Conservation (phyloP, 2,113 vertebrate species). For the Nanorana parkeri region DNA sequence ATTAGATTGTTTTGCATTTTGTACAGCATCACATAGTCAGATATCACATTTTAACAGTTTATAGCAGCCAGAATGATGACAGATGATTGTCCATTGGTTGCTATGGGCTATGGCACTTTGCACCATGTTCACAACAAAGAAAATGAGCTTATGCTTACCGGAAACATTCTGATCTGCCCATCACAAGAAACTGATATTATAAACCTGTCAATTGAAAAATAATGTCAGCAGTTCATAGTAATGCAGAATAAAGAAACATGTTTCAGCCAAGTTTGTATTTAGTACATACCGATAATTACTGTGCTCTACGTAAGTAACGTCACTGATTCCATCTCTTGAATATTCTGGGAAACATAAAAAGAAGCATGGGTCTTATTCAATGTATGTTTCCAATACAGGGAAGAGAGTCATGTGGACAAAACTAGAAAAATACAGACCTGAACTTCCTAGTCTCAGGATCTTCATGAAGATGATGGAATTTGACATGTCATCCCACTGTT, state of each 20-base stretch:
- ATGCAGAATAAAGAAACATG: not conserved
- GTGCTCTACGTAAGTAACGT: slow-evolving; percentile 53
- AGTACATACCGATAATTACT: slow-evolving; percentile 51
- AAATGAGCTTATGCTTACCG: slow-evolving; percentile 53
- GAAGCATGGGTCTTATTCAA: not conserved
- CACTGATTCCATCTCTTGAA: slow-evolving; percentile 43
- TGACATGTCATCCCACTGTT: slow-evolving; percentile 58
- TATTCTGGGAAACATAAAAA: slow-evolving; percentile 17
- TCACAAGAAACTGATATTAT: slow-evolving; percentile 59
- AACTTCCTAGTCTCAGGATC: slow-evolving; percentile 42
- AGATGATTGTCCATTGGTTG: too few species aligned
- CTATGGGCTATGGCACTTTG: too few species aligned
- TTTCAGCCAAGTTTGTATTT: not conserved
- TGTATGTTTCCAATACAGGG: not conserved
- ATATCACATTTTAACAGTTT: too few species aligned
- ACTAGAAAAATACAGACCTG: slow-evolving; percentile 1
- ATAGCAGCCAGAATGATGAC: too few species aligned
- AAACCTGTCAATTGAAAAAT: slow-evolving; percentile 53
- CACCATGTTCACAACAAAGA: too few species aligned
- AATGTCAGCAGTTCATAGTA: slow-evolving; percentile 3
- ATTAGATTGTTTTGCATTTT: too few species aligned
- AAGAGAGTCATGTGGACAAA: not conserved
- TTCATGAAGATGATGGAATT: slow-evolving; percentile 28
- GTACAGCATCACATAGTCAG: too few species aligned
- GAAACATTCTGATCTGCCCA: slow-evolving; percentile 54